Evolutionary conservation across 2,113 vertebrate genomes (phyloP).

Genomic region (Laticauda colubrina): DNA sequence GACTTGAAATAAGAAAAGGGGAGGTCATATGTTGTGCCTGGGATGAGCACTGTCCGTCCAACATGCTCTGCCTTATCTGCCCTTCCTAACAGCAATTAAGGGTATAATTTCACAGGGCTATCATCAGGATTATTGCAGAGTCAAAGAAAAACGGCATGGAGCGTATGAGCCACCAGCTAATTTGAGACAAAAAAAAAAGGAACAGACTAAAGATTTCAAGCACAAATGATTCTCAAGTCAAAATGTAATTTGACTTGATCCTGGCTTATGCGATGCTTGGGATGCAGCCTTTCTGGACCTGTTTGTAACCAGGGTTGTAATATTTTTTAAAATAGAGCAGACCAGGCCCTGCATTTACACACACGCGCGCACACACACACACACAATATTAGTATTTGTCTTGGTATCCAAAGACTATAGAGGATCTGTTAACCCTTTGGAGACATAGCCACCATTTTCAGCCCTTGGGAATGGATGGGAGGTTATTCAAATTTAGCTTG

Average conservation of each 20-base stretch:
- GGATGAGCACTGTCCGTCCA: neutral
- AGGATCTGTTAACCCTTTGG: neutral
- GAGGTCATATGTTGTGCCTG: neutral
- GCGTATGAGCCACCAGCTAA: neutral
- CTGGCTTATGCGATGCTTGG: neutral
- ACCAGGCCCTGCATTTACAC: neutral
- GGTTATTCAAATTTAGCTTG: neutral
- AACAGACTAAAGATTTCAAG: neutral
- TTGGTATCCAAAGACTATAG: neutral
- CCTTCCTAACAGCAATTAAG: neutral
- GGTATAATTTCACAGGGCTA: neutral
- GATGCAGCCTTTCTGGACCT: neutral
- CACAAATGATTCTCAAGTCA: neutral
- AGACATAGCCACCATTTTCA: neutral
- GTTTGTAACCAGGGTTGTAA: neutral
- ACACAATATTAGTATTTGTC: neutral
- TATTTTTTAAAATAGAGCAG: neutral
- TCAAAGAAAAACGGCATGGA: neutral
- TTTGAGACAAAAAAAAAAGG: neutral
- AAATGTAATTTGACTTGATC: neutral
- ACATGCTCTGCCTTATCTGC: no score
- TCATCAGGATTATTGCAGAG: neutral
- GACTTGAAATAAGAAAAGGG: neutral
- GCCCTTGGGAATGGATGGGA: neutral
- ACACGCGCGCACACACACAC: no score